Conservation (phyloP, 2,888 invertebrate species). For the Acleris holmiana region DNA sequence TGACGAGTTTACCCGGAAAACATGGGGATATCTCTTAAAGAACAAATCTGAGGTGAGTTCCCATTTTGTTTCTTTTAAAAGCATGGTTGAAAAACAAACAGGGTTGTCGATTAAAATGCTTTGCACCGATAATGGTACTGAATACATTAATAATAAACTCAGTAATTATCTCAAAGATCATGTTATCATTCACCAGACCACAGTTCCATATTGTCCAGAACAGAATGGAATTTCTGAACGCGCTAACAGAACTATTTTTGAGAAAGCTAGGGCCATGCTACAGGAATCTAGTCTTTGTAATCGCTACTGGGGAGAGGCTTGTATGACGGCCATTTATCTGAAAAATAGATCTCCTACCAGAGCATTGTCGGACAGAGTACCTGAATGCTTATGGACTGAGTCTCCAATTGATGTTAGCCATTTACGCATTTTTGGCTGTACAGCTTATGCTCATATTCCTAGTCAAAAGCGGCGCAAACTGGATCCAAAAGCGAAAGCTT, state of each 20-base stretch:
- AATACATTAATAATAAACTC: conserved; percentile 5
- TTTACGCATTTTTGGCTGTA: conserved; percentile 34
- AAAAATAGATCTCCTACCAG: conserved; percentile 17
- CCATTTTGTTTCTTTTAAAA: conserved; percentile 23
- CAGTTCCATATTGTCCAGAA: conserved; percentile 2
- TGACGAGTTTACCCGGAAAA: conserved; percentile 25
- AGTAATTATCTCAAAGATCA: conserved; percentile 7
- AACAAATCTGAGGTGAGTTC: conserved; percentile 29
- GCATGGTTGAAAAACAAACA: conserved; percentile 20
- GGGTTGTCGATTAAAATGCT: conserved; percentile 13
- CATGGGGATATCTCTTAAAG: conserved; percentile 17
- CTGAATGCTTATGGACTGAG: conserved; percentile 37
- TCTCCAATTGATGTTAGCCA: conserved; percentile 27
- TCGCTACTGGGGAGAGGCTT: conserved; percentile 32
- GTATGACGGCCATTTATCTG: conserved; percentile 17
- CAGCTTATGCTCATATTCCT: conserved; percentile 18
- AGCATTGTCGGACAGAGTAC: conserved; percentile 32
- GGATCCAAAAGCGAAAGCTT: conserved; percentile 26
- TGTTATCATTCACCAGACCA: conserved; percentile 29
- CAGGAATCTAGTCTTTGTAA: conserved; percentile 11
- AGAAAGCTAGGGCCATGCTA: conserved; percentile 31
- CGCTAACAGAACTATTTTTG: conserved; percentile 24
- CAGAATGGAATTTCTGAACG: conserved; percentile 34
- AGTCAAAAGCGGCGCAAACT: conserved; percentile 16
- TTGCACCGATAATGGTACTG: conserved; percentile 1